A percentile compares a stretch with the other conserved stretches of the same genome.
Evolutionary conservation across 1,140 invertebrate genomes (phyloP).

Genomic region (Anoplophora glabripennis): DNA sequence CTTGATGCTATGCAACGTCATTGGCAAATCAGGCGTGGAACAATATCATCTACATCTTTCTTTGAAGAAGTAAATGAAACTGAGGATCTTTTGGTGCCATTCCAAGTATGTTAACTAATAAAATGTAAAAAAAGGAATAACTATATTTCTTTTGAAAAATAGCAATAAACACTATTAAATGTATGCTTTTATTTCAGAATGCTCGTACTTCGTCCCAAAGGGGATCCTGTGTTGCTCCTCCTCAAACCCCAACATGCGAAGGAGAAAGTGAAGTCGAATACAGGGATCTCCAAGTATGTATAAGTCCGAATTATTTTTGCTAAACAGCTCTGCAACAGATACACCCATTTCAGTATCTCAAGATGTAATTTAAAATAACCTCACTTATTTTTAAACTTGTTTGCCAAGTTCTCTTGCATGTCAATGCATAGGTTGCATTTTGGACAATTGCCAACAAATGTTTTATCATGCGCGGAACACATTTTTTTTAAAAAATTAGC

Average conservation of each 20-base stretch:
- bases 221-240: constrained; percentile 18
- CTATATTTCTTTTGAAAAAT: not conserved
- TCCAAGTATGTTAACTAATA: constrained; percentile 10
- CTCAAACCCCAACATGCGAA: constrained; percentile 24
- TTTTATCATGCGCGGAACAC: no score
- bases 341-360: not conserved
- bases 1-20: constrained; percentile 41
- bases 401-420: no score
- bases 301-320: not conserved
- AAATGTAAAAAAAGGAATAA: no score
- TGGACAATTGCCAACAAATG: not conserved
- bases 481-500: no score
- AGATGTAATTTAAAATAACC: no score
- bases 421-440: not conserved
- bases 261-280: constrained; percentile 26
- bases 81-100: constrained; percentile 28
- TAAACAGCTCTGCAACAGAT: not conserved
- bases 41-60: constrained; percentile 27
- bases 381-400: no score
- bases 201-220: constrained; percentile 8
- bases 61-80: constrained; percentile 38
- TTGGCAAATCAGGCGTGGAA: constrained; percentile 34
- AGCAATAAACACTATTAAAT: not conserved
- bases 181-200: constrained; percentile 10
- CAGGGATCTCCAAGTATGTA: constrained; percentile 24